Evolutionary conservation across 2,113 vertebrate genomes (phyloP).

Genomic region (Panthera uncia): DNA sequence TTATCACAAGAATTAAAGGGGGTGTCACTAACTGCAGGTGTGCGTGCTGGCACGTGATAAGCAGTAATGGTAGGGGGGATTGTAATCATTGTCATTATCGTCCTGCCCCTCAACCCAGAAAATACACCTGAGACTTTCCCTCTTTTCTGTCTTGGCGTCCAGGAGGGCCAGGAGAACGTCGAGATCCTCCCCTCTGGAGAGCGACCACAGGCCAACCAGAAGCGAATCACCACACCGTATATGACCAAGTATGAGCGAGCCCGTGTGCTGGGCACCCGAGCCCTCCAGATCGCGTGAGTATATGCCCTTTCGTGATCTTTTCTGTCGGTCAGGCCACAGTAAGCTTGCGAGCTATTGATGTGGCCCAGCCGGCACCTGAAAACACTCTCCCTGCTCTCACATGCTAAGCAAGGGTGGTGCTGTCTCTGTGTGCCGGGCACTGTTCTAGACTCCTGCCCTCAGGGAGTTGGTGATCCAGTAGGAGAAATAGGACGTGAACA

Average conservation of each 20-base stretch:
- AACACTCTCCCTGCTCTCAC: background rate
- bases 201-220: constrained; percentile 95
- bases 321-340: accelerated
- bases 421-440: background rate
- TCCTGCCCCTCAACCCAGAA: background rate
- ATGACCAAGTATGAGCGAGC: constrained; percentile 99
- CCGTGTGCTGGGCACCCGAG: constrained; percentile 95
- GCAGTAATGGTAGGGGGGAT: accelerated
- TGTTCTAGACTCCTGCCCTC: background rate
- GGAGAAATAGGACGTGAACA: background rate
- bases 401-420: background rate
- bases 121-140: background rate
- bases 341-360: background rate
- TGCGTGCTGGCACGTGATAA: background rate
- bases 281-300: constrained; percentile 98
- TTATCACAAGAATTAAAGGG: background rate
- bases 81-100: background rate
- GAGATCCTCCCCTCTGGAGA: constrained; percentile 96
- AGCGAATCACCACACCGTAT: constrained; percentile 96
- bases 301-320: accelerated
- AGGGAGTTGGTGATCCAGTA: background rate
- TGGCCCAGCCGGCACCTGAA: background rate
- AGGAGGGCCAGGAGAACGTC: constrained; percentile 98
- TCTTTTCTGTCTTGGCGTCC: background rate
- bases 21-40: background rate